These are phyloP conservation scores for Crotalus helleri DNA, from an alignment of 2,113 vertebrate species.

Conservation along the genomic window DNA sequence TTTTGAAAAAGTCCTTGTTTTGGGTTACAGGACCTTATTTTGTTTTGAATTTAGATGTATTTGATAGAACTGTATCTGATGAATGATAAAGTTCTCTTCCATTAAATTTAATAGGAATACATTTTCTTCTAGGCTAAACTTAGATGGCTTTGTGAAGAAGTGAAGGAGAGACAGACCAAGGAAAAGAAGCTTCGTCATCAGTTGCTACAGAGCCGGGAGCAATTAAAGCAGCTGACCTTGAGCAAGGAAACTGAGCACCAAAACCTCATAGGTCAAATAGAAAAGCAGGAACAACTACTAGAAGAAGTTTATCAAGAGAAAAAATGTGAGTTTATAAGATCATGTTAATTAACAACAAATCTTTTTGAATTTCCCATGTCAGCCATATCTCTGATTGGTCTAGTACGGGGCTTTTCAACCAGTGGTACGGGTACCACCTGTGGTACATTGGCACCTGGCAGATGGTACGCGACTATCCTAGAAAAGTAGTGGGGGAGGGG, in stretches of 20 bases:
- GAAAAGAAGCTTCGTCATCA: conserved; percentile 74
- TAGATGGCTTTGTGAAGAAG: conserved; percentile 89
- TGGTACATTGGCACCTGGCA: no score
- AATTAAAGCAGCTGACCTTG: conserved; percentile 75
- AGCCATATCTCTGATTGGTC: conserved; percentile 6
- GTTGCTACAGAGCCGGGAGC: conserved; percentile 76
- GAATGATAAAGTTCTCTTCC: not conserved
- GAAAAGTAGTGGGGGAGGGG: no score
- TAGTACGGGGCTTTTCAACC: not conserved
- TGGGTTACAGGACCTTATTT: not conserved
- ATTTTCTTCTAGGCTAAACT: conserved; percentile 73
- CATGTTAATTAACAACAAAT: not conserved
- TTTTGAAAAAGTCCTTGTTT: not conserved
- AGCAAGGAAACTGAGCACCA: conserved; percentile 76
- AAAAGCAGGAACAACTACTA: conserved; percentile 82
- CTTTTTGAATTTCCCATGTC: not conserved
- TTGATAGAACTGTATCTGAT: not conserved
- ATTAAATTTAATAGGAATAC: not conserved
- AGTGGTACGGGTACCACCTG: no score
- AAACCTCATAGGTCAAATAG: conserved; percentile 77
- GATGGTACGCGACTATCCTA: no score
- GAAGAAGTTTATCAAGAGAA: conserved; percentile 80
- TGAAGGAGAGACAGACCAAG: conserved; percentile 76
- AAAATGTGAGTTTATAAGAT: conserved; percentile 72
- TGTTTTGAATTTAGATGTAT: not conserved